Evolutionary conservation across 2,113 vertebrate species (phyloP).

Genomic region (Cichladusa arquata): DNA sequence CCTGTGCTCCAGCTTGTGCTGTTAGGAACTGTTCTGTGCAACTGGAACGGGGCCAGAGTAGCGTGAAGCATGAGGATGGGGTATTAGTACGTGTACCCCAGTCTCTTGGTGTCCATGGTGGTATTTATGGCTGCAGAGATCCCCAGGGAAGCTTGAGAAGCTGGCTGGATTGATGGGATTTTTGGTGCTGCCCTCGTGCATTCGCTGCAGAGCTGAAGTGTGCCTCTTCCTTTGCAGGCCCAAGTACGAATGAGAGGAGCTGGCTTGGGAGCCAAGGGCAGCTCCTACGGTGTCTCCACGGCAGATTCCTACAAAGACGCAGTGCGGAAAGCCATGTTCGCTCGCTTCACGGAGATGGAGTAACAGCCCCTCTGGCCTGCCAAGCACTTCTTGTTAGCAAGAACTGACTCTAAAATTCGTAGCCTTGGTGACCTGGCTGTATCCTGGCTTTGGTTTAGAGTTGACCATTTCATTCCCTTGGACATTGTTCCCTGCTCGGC

Average conservation of each 20-base stretch:
- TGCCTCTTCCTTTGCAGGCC: constrained; percentile 75
- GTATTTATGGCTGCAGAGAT: accelerated
- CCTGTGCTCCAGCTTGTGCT: background rate
- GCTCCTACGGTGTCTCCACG: constrained; percentile 88
- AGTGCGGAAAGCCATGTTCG: constrained; percentile 98
- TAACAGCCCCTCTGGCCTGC: constrained; percentile 57
- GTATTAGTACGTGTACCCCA: accelerated
- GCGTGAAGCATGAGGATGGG: accelerated
- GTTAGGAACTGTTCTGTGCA: background rate
- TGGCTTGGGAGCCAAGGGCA: constrained; percentile 93
- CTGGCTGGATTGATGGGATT: background rate
- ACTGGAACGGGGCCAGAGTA: accelerated
- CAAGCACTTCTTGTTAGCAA: background rate
- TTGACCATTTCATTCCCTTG: constrained; percentile 62
- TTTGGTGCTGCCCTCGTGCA: accelerated
- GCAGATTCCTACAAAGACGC: constrained; percentile 97
- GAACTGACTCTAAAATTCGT: constrained; percentile 53
- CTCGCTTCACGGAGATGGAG: constrained; percentile 96
- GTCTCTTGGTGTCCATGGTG: background rate
- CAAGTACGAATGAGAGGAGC: constrained; percentile 93
- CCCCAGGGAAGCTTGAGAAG: too few relatives aligned
- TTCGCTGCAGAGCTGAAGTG: accelerated
- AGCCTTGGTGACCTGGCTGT: constrained; percentile 53
- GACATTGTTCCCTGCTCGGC: constrained; percentile 12
- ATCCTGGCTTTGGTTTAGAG: constrained; percentile 52